Evolutionary conservation across 2,797 vertebrate genomes (phyloP).

Genomic region (Heteromormyrus szaboi): DNA sequence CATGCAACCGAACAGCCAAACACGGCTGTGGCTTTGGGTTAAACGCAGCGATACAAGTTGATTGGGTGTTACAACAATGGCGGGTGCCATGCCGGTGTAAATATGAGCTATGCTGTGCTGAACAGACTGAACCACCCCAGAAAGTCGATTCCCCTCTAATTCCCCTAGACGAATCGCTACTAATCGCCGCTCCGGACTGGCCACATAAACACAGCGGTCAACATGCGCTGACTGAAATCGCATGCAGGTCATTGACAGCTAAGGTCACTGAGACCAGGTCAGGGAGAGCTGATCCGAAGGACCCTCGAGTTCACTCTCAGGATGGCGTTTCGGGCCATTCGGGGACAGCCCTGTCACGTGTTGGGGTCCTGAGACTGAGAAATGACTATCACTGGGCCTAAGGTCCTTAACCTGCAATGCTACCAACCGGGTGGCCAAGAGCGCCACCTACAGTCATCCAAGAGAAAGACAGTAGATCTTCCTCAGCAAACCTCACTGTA

Average conservation of each 20-base stretch:
- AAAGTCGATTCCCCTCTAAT: background rate
- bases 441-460: background rate
- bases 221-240: slow-evolving; percentile 37
- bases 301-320: background rate
- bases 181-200: slow-evolving; percentile 26
- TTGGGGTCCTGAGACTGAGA: background rate
- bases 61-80: background rate
- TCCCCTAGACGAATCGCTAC: background rate
- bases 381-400: background rate
- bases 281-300: background rate
- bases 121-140: background rate
- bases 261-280: background rate
- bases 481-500: background rate
- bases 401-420: background rate
- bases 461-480: background rate
- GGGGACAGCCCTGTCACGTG: background rate
- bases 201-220: slow-evolving; percentile 50
- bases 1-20: background rate
- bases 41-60: background rate
- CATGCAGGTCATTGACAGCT: slow-evolving; percentile 48
- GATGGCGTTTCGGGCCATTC: background rate
- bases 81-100: background rate
- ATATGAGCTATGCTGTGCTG: background rate
- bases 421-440: background rate
- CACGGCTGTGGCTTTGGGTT: background rate